Evolutionary conservation across 2,797 vertebrate species (phyloP).

Genomic region (Paedocypris micromegethes): DNA sequence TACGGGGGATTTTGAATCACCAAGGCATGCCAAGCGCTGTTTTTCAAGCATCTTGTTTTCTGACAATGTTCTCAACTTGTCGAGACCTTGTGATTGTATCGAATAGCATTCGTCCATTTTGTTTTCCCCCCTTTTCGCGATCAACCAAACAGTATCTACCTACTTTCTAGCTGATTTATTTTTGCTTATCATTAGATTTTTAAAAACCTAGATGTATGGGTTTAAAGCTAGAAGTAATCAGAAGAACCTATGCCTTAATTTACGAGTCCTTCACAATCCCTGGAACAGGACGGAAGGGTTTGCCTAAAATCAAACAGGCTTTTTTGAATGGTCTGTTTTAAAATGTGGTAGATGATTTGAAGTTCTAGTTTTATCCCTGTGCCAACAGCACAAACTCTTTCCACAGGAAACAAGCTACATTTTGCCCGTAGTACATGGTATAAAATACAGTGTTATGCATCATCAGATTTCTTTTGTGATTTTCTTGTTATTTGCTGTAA

Average conservation of each 20-base stretch:
- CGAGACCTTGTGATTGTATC: conserved; percentile 71
- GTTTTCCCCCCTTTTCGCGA: conserved; percentile 52
- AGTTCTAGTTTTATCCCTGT: neutral
- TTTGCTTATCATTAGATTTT: conserved; percentile 21
- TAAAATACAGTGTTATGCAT: conserved; percentile 18
- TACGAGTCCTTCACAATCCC: conserved; percentile 2
- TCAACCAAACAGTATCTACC: conserved; percentile 67
- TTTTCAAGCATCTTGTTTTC: conserved; percentile 51
- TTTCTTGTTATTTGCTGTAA: conserved; percentile 12
- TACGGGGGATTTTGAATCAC: conserved; percentile 32
- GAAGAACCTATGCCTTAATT: conserved; percentile 38
- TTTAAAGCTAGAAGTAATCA: conserved; percentile 41
- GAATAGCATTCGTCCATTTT: conserved; percentile 51
- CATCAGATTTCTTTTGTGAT: neutral
- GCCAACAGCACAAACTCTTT: neutral
- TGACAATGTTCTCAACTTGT: conserved; percentile 64
- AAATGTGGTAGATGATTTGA: neutral
- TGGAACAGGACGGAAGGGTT: conserved; percentile 16
- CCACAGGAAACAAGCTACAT: neutral
- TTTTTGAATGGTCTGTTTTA: conserved; percentile 21
- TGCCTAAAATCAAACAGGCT: conserved; percentile 17
- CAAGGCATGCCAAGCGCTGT: conserved; percentile 58
- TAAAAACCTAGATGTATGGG: conserved; percentile 52
- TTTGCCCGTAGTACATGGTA: neutral
- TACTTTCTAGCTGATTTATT: conserved; percentile 59